Evolutionary conservation across 2,113 vertebrate genomes (phyloP).

Genomic region (Campylomormyrus tamandua): DNA sequence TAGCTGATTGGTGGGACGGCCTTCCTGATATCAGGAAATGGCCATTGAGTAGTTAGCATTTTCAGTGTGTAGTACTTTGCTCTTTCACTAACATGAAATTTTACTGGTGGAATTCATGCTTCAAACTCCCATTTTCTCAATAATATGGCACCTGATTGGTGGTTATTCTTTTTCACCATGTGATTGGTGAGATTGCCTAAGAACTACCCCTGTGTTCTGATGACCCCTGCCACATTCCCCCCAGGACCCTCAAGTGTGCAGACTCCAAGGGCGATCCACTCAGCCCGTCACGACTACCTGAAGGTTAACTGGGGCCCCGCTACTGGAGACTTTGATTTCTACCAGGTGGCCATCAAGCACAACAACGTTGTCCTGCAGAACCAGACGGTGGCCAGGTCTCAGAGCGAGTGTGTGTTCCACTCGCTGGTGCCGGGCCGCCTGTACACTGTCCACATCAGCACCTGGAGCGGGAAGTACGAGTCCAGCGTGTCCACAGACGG

Average conservation of each 20-base stretch:
- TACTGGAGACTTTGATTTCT: conserved; percentile 78
- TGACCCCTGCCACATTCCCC: conserved; percentile 3
- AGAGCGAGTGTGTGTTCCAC: conserved; percentile 81
- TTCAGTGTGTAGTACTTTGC: background rate
- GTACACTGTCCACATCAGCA: conserved; percentile 81
- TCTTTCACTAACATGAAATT: background rate
- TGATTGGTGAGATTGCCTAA: background rate
- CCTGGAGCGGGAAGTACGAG: conserved; percentile 78
- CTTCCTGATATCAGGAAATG: background rate
- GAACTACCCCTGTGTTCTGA: background rate
- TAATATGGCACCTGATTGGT: background rate
- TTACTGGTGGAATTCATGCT: background rate
- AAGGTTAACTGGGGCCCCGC: conserved; percentile 89
- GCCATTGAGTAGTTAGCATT: background rate
- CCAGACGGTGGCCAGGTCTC: conserved; percentile 62
- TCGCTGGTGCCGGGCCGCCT: conserved; percentile 78
- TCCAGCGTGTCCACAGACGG: conserved; percentile 72
- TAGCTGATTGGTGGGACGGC: background rate
- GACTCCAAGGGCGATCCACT: conserved; percentile 80
- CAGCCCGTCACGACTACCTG: conserved; percentile 78
- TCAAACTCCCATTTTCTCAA: background rate
- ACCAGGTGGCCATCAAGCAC: conserved; percentile 79
- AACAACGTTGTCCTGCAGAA: conserved; percentile 76
- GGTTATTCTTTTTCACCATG: background rate
- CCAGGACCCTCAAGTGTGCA: conserved; percentile 82